Evolutionary conservation across 2,797 vertebrate species (phyloP).

Genomic region (Mareca strepera): DNA sequence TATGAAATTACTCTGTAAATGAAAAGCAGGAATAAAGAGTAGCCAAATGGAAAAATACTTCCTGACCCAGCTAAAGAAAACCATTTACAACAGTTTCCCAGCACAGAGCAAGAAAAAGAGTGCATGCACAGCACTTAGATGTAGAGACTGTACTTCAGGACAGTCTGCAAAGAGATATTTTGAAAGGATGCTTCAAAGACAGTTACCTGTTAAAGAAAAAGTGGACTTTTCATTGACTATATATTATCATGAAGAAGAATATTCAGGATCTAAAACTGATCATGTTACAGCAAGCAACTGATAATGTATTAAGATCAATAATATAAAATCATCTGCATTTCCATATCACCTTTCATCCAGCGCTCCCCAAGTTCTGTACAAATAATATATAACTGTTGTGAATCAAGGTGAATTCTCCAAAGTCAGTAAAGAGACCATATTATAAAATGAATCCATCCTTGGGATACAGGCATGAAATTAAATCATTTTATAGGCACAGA

Average conservation of each 20-base stretch:
- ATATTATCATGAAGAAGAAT: not conserved
- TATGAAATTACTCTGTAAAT: slow-evolving; percentile 60
- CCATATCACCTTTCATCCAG: not conserved
- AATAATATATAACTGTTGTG: not conserved
- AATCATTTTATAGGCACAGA: not conserved
- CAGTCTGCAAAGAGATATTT: not conserved
- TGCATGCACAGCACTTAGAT: not conserved
- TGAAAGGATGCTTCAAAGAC: not conserved
- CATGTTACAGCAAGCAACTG: not conserved
- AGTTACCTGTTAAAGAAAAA: not conserved
- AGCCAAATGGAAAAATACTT: slow-evolving; percentile 69
- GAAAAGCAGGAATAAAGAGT: slow-evolving; percentile 70
- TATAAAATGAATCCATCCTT: not conserved
- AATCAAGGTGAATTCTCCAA: not conserved
- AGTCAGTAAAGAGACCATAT: not conserved
- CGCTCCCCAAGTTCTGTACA: not conserved
- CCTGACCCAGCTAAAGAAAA: slow-evolving; percentile 57
- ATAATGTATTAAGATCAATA: not conserved
- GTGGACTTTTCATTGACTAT: not conserved
- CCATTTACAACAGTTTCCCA: slow-evolving; percentile 32
- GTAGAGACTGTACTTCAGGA: not conserved
- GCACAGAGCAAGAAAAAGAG: not conserved
- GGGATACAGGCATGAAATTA: not conserved
- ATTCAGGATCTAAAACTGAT: not conserved
- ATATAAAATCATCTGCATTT: not conserved